A percentile compares a stretch with the other conserved stretches of the same genome.
phyloP scores from a whole-genome alignment of 2,888 invertebrate species.

The Epirrhoe alternata region DNA sequence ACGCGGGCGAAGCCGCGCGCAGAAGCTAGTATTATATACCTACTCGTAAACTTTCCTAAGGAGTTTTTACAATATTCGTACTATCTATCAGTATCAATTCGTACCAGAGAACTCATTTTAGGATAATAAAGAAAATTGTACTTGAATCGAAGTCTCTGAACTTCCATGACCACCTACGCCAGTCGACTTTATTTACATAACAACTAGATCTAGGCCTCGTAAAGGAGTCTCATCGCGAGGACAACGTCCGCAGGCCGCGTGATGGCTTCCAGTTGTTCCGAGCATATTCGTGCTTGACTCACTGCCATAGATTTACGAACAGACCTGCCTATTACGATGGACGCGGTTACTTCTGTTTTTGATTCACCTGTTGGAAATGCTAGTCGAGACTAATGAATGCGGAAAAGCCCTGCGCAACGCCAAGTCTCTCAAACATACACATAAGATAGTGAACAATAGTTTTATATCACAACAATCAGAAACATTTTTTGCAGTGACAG shows the following conservation, averaged over 20 bases:
- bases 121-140: too few species aligned
- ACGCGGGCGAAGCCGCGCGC: too few species aligned
- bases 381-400: slow-evolving; percentile 4
- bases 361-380: background rate
- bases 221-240: slow-evolving; percentile 9
- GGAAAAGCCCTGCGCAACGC: slow-evolving; percentile 2
- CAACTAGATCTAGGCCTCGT: slow-evolving; percentile 13
- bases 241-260: slow-evolving; percentile 23
- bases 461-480: background rate
- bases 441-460: slow-evolving; percentile 6
- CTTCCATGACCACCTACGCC: too few species aligned
- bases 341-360: background rate
- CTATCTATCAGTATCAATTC: too few species aligned
- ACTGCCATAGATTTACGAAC: slow-evolving; percentile 14
- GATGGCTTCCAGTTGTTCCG: slow-evolving; percentile 11
- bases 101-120: too few species aligned
- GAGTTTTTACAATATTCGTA: too few species aligned
- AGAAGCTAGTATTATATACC: too few species aligned
- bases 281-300: slow-evolving; percentile 16
- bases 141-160: too few species aligned
- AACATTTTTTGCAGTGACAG: background rate
- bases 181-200: slow-evolving; percentile 12
- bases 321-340: background rate
- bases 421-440: background rate
- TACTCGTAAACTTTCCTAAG: too few species aligned